Conservation (phyloP, 2,797 vertebrate genomes). For the Galago senegalensis region DNA sequence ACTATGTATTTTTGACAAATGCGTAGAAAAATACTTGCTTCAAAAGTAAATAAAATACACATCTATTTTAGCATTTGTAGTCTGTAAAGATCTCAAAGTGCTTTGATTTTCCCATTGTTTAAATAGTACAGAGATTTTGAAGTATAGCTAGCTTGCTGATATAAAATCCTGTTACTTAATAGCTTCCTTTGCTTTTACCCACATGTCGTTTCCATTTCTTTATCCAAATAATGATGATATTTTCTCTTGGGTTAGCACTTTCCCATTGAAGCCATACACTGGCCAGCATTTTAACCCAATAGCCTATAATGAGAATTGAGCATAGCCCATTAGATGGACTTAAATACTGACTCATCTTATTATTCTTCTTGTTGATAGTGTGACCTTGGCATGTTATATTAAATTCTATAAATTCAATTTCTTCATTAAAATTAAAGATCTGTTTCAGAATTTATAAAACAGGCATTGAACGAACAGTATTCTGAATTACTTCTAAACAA, state of each 20-base stretch:
- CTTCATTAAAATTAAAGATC: conserved; percentile 11
- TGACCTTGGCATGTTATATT: neutral
- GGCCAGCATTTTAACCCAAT: neutral
- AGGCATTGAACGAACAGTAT: conserved; percentile 13
- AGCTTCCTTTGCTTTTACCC: neutral
- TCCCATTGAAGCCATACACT: neutral
- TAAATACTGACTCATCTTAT: conserved; percentile 34
- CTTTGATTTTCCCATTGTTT: conserved; percentile 48
- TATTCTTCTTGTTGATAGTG: neutral
- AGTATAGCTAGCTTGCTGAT: conserved; percentile 6
- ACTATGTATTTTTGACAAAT: conserved; percentile 40
- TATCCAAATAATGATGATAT: neutral
- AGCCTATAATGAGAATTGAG: neutral
- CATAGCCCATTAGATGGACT: neutral
- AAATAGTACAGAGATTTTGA: conserved; percentile 35
- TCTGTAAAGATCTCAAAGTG: conserved; percentile 37
- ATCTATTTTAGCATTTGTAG: neutral
- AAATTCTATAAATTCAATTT: neutral
- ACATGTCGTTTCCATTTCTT: neutral
- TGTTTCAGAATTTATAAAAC: neutral
- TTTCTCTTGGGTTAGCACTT: neutral
- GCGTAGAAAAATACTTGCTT: conserved; percentile 63
- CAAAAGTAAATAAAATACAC: conserved; percentile 52
- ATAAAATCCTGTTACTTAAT: conserved; percentile 20
- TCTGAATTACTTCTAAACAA: neutral